Evolutionary conservation across 2,797 vertebrate species (phyloP).

Genomic region (Dryobates pubescens): DNA sequence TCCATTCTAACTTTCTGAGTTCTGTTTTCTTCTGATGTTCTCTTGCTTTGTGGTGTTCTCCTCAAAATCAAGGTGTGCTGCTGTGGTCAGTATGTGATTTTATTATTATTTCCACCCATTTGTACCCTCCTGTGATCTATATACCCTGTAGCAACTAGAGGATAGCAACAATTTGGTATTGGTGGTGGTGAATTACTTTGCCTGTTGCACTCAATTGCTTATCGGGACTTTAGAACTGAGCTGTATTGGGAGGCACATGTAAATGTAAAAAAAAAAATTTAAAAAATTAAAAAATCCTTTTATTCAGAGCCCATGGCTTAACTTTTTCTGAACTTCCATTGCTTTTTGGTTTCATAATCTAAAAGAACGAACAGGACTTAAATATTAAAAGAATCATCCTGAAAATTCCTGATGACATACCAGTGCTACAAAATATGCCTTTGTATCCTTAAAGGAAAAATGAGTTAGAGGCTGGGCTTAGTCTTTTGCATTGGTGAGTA

Average conservation of each 20-base stretch:
- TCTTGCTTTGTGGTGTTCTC: not conserved
- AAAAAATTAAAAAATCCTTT: too few species aligned
- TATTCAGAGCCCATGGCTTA: not conserved
- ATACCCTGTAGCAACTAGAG: not conserved
- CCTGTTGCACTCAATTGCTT: not conserved
- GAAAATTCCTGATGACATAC: not conserved
- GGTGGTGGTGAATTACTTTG: not conserved
- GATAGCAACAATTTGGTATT: not conserved
- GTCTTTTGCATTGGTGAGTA: not conserved
- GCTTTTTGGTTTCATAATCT: not conserved
- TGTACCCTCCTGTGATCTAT: not conserved
- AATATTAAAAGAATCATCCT: not conserved
- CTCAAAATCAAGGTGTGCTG: not conserved
- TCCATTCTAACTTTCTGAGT: not conserved
- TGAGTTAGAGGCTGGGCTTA: not conserved
- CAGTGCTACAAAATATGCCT: not conserved
- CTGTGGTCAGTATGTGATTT: not conserved
- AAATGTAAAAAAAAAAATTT: too few species aligned
- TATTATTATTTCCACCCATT: not conserved
- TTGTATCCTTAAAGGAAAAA: not conserved
- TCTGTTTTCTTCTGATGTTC: slow-evolving; percentile 12
- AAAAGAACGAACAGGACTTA: not conserved
- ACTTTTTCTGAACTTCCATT: not conserved
- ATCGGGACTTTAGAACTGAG: not conserved
- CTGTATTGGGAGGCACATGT: not conserved